Evolutionary conservation across 2,113 vertebrate genomes (phyloP).

Genomic region (Petrocephalus microphthalmus): DNA sequence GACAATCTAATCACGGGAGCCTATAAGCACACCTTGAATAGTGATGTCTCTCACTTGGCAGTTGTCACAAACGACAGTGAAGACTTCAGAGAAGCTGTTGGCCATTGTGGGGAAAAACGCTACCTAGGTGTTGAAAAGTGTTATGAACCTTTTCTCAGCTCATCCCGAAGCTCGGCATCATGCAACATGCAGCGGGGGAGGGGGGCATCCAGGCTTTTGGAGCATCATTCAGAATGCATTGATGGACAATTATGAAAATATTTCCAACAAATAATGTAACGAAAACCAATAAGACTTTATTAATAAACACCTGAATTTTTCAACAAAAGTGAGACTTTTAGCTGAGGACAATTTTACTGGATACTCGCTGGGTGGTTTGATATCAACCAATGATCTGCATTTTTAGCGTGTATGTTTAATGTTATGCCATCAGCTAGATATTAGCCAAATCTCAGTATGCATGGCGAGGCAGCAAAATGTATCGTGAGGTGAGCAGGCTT

Average conservation of each 20-base stretch:
- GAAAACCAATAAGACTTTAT: neutral
- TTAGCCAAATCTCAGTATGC: neutral
- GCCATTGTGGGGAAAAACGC: conserved; percentile 71
- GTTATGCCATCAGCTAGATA: too few species aligned
- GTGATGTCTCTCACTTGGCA: conserved; percentile 74
- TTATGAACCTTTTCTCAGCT: neutral
- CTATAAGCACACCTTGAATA: conserved; percentile 62
- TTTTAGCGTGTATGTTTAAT: neutral
- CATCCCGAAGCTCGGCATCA: neutral
- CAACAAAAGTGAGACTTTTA: neutral
- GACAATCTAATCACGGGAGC: neutral
- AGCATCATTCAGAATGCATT: neutral
- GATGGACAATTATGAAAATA: neutral
- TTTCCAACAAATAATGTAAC: neutral
- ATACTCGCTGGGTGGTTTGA: neutral
- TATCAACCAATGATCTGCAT: neutral
- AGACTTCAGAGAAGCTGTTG: conserved; percentile 56
- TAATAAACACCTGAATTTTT: neutral
- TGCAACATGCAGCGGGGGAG: neutral
- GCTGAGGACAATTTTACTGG: neutral
- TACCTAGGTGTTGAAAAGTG: conserved; percentile 58
- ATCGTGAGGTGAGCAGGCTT: neutral
- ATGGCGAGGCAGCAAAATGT: neutral
- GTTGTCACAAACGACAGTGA: conserved; percentile 76
- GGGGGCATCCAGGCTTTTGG: neutral